Conservation (phyloP, 2,888 invertebrate species). For the Chrysolina americana region DNA sequence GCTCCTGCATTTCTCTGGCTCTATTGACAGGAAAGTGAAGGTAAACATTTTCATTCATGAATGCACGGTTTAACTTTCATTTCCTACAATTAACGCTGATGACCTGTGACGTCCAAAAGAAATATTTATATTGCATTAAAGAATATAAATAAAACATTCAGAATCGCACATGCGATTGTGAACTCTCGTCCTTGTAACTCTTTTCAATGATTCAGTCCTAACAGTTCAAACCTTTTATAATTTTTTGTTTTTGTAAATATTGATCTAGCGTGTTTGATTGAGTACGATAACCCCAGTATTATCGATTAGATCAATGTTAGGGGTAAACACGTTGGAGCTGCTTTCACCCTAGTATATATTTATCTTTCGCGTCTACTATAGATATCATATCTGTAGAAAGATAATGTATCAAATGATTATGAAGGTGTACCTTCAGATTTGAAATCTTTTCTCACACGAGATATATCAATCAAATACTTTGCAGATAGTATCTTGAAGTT, state of each 20-base stretch:
- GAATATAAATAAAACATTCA: background rate
- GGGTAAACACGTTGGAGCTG: background rate
- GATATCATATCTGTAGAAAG: background rate
- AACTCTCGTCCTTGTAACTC: conserved; percentile 5
- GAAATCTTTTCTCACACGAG: no score
- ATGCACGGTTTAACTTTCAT: background rate
- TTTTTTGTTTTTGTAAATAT: background rate
- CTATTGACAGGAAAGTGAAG: no score
- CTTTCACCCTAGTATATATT: background rate
- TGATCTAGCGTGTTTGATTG: background rate
- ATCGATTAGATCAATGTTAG: background rate
- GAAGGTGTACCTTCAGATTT: no score
- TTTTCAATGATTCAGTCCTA: background rate
- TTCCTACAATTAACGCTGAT: background rate
- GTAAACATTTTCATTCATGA: background rate
- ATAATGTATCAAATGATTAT: background rate
- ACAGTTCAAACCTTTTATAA: background rate
- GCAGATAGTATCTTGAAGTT: no score
- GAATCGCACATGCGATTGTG: background rate
- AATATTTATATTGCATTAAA: background rate
- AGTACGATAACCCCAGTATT: background rate
- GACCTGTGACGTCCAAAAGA: background rate
- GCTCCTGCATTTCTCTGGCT: no score
- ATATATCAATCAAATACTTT: no score
- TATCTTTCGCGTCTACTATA: background rate